Evolutionary conservation across 2,797 vertebrate genomes (phyloP).

Genomic region (Phalloptychus januarius): DNA sequence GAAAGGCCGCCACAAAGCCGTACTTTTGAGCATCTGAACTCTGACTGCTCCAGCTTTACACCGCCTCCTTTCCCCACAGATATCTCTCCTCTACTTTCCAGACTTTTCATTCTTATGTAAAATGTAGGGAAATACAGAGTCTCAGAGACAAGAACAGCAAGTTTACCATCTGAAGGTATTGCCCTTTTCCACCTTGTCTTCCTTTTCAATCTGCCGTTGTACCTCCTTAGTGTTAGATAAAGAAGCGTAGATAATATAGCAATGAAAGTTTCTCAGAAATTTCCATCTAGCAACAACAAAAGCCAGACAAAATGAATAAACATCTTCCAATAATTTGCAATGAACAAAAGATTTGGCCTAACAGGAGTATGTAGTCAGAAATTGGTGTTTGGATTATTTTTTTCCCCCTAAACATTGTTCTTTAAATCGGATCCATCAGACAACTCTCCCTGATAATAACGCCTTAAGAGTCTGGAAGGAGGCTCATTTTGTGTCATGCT

Average conservation of each 20-base stretch:
- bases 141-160: no score
- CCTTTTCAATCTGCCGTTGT: background rate
- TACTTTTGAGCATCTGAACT: no score
- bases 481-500: slow-evolving; percentile 46
- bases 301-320: background rate
- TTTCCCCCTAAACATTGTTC: slow-evolving; percentile 31
- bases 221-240: no score
- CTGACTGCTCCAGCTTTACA: no score
- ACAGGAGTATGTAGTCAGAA: slow-evolving; percentile 1
- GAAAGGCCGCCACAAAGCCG: no score
- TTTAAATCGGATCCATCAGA: slow-evolving; percentile 33
- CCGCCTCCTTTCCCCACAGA: no score
- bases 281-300: background rate
- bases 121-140: no score
- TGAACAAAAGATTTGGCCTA: background rate
- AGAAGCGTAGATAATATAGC: no score
- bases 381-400: slow-evolving; percentile 29
- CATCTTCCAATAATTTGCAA: background rate
- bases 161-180: no score
- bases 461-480: slow-evolving; percentile 56
- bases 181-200: background rate
- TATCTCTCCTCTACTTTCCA: no score
- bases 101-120: no score
- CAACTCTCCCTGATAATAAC: slow-evolving; percentile 45
- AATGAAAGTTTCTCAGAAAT: background rate